Evolutionary conservation across 2,113 vertebrate species (phyloP), one percentile per base, ranked within the genome.

Genomic region (Macrotis lagotis): DNA sequence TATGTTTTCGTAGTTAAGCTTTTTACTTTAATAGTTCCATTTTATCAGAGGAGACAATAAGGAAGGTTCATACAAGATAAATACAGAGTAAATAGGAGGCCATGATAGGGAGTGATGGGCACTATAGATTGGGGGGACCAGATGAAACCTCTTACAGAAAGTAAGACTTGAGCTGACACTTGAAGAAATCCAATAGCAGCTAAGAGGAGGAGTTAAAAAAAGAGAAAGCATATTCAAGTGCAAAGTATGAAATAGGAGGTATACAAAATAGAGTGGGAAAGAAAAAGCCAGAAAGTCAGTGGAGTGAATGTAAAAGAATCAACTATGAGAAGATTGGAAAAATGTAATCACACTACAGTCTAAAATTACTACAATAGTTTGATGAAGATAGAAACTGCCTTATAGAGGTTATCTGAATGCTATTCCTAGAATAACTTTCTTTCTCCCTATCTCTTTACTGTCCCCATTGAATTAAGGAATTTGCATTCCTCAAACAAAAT

Each of bases 401-500:
- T 53, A 25, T 19, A 48, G 12, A 93, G 37, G 48, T 96, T 94
- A 91, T 91, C 94, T 95, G 59, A 90, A 94, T 90, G 49, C 52
- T 37, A 97, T 97, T 97, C 51, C 25, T 50, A 89, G 95, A 95
- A 96, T 83, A 93, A 10, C 50, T 88, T 91, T 95, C 93, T 94
- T 91, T 83, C 92, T 28, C 28, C 3, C 66, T 52, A 51, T 52
- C 51, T 44, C 50, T 28, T 59, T 37, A 10, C 5, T 6, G 48
- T 74, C n/a, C 0, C 94, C 48, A 96, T 93, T 97, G 95, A n/a
- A n/a, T n/a, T n/a, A n/a, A n/a, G n/a, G n/a, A n/a, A n/a, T n/a
- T n/a, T n/a, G 92, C 92, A 96, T 97, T 92, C 88, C 44, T 96
- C 74, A 96, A 88, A 92, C 66, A 94, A 97, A 97, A 89, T 95